A percentile compares a stretch with the other conserved stretches of the same genome.
Evolutionary conservation across 2,888 invertebrate genomes (phyloP).

Genomic region (Dendrolimus houi): DNA sequence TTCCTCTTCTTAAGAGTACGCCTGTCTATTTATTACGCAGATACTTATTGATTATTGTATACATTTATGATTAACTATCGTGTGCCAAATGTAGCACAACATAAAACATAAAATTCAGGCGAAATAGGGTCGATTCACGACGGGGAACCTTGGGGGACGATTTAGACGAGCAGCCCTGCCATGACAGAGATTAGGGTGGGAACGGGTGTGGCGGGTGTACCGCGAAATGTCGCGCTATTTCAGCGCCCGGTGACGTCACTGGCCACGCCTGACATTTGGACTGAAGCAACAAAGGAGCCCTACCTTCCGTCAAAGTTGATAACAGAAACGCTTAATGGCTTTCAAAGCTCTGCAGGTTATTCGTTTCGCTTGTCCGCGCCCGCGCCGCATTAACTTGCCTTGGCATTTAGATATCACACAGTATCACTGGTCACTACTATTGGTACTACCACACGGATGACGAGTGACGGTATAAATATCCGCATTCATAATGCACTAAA

Average conservation of each 20-base stretch:
- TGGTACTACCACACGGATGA: not conserved
- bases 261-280: conserved; percentile 71
- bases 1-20: too few relatives aligned
- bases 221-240: conserved; percentile 72
- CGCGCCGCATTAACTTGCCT: conserved; percentile 38
- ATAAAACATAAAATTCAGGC: conserved; percentile 8
- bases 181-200: conserved; percentile 65
- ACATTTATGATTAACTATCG: too few relatives aligned
- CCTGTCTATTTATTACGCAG: too few relatives aligned
- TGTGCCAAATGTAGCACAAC: not conserved
- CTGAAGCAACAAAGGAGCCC: conserved; percentile 66
- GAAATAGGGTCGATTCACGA: conserved; percentile 39
- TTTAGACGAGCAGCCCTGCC: conserved; percentile 53
- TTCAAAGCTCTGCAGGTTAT: conserved; percentile 51
- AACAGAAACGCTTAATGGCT: conserved; percentile 62
- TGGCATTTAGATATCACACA: conserved; percentile 48
- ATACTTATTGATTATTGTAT: too few relatives aligned
- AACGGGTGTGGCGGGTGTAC: conserved; percentile 56
- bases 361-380: conserved; percentile 41
- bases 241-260: conserved; percentile 58
- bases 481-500: not conserved
- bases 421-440: not conserved
- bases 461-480: not conserved
- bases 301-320: conserved; percentile 58
- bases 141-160: conserved; percentile 37